phyloP scores from a whole-genome alignment of 2,113 vertebrate species.

The Aviceda subcristata region DNA sequence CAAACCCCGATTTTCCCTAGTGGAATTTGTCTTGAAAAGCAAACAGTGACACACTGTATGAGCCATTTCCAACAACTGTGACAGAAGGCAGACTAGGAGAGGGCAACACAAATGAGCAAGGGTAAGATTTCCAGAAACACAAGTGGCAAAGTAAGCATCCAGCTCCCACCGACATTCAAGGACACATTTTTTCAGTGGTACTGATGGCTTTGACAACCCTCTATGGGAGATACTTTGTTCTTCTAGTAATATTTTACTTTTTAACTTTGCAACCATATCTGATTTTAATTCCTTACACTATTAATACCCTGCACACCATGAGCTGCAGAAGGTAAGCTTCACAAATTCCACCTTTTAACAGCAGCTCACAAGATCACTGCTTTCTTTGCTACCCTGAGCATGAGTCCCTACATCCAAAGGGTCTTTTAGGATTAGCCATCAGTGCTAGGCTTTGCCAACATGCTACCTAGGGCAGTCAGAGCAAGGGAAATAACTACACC shows the following conservation, averaged over 20 bases:
- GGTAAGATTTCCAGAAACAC: background rate
- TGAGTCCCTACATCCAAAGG: background rate
- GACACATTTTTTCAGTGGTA: background rate
- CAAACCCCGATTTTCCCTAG: conserved; percentile 22
- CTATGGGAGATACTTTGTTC: background rate
- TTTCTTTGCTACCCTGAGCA: background rate
- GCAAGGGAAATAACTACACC: background rate
- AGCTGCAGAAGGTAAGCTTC: background rate
- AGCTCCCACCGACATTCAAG: background rate
- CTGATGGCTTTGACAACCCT: background rate
- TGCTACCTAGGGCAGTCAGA: background rate
- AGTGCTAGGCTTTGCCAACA: background rate
- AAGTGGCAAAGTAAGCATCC: background rate
- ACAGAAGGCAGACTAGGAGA: background rate
- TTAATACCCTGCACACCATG: background rate
- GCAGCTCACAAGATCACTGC: background rate
- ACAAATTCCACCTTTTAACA: background rate
- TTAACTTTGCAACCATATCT: background rate
- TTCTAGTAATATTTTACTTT: background rate
- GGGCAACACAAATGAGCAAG: background rate
- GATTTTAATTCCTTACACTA: background rate
- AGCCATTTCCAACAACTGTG: conserved; percentile 6
- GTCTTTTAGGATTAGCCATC: background rate
- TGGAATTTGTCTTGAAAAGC: conserved; percentile 52
- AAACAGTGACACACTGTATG: conserved; percentile 14